phyloP scores from a whole-genome alignment of 2,797 vertebrate species.

The Hemitrygon akajei region DNA sequence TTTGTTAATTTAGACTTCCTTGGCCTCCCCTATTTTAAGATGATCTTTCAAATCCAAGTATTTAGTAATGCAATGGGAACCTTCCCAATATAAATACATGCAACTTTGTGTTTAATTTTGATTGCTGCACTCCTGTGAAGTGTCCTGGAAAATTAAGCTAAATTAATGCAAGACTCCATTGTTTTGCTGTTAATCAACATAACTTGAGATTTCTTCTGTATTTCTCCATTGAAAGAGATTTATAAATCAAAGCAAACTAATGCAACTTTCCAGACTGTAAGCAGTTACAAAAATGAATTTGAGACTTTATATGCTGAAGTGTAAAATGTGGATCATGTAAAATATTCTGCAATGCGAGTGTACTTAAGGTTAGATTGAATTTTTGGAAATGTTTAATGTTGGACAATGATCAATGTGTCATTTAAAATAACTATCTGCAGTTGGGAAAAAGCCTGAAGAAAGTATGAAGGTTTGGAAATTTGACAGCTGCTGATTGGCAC shows the following conservation, averaged over 20 bases:
- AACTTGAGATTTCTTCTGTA: not conserved
- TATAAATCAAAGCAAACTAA: not conserved
- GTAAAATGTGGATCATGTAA: not conserved
- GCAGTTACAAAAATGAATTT: not conserved
- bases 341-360: not conserved
- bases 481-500: not conserved
- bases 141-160: not conserved
- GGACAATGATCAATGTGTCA: constrained; percentile 1
- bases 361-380: not conserved
- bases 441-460: not conserved
- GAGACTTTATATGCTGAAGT: not conserved
- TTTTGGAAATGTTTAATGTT: constrained; percentile 1
- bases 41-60: too few relatives aligned
- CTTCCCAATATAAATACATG: too few relatives aligned
- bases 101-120: not conserved
- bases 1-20: not conserved
- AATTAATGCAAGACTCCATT: not conserved
- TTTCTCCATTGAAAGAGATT: not conserved
- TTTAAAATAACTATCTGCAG: constrained; percentile 1
- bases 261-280: not conserved
- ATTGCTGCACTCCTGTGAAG: not conserved
- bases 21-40: too few relatives aligned
- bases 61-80: too few relatives aligned
- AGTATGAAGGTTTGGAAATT: not conserved
- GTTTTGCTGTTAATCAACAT: not conserved